phyloP scores from a whole-genome alignment of 2,888 invertebrate species.

The Pseudanteris insignis region DNA sequence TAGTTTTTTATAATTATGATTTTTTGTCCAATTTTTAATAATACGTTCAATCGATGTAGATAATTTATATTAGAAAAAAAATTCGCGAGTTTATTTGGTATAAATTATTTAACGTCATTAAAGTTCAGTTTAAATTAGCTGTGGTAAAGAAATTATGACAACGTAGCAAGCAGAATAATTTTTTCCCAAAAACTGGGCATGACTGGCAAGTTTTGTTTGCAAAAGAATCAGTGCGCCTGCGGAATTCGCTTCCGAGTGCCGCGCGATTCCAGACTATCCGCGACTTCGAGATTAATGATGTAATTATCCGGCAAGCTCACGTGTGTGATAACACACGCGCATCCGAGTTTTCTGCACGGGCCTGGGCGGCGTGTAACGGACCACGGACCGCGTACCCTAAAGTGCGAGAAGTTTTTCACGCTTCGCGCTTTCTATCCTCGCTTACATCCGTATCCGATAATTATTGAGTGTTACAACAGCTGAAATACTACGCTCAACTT shows the following conservation, averaged over 20 bases:
- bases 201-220: too few species aligned
- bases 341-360: conserved; percentile 55
- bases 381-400: conserved; percentile 41
- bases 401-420: conserved; percentile 47
- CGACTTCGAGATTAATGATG: conserved; percentile 48
- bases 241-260: conserved; percentile 44
- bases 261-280: conserved; percentile 33
- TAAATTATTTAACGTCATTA: too few species aligned
- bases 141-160: too few species aligned
- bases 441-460: conserved; percentile 22
- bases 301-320: conserved; percentile 47
- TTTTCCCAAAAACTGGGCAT: too few species aligned
- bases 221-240: conserved; percentile 5
- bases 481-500: conserved; percentile 5
- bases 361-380: conserved; percentile 57
- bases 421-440: conserved; percentile 39
- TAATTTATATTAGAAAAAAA: too few species aligned
- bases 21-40: too few species aligned
- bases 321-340: conserved; percentile 47
- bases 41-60: too few species aligned
- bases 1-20: too few species aligned
- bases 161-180: too few species aligned
- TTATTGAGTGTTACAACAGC: conserved; percentile 11
- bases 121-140: too few species aligned
- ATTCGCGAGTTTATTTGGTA: too few species aligned